phyloP scores from a whole-genome alignment of 2,113 vertebrate species.

The Cygnus atratus region DNA sequence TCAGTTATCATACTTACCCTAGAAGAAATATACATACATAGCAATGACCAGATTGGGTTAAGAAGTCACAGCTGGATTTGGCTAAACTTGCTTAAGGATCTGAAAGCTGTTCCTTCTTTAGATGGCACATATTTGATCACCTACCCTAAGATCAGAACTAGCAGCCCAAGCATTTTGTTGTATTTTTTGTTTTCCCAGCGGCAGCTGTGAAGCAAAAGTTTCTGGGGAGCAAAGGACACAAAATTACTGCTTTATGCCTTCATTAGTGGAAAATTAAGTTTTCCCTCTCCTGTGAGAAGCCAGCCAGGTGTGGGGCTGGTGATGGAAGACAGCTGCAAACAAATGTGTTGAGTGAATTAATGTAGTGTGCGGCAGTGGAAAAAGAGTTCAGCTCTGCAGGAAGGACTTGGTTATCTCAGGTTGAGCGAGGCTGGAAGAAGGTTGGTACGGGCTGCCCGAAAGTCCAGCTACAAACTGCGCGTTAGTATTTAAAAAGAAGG shows the following conservation, averaged over 20 bases:
- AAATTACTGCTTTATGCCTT: conserved; percentile 43
- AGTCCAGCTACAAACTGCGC: neutral
- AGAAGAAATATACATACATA: neutral
- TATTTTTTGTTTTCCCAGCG: neutral
- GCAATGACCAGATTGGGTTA: neutral
- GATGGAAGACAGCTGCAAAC: conserved; percentile 58
- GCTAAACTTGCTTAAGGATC: conserved; percentile 40
- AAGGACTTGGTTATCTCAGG: conserved; percentile 17
- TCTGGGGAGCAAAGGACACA: neutral
- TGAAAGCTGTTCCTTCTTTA: conserved; percentile 28
- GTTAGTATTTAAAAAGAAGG: neutral
- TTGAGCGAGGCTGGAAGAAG: neutral
- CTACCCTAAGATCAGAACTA: conserved; percentile 9
- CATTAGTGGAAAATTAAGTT: conserved; percentile 47
- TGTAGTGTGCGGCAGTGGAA: conserved; percentile 22
- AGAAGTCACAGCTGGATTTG: neutral
- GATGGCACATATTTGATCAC: conserved; percentile 17
- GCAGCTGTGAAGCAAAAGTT: conserved; percentile 41
- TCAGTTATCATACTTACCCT: neutral
- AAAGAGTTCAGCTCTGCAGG: conserved; percentile 31
- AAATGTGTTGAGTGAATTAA: conserved; percentile 56
- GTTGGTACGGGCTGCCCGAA: neutral
- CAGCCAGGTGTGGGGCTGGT: neutral
- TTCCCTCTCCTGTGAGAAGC: neutral
- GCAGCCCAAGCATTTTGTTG: conserved; percentile 11